Evolutionary conservation across 1,140 invertebrate species (phyloP), one percentile per base, ranked within the genome.

Genomic region (Schmidtea mediterranea): DNA sequence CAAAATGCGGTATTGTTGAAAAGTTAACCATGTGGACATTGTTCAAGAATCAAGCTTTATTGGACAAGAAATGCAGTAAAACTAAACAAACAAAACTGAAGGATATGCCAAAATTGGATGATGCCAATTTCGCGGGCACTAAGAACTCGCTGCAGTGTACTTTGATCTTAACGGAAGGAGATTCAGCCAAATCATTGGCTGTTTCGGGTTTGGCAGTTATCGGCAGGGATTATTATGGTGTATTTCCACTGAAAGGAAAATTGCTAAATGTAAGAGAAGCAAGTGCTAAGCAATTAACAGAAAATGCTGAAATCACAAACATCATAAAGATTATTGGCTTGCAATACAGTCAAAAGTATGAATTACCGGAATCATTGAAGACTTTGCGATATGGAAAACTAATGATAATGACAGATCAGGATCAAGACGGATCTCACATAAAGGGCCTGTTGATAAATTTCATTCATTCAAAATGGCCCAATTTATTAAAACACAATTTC

Each of bases 381-480:
- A 76, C 77, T 0, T 71, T 99, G 6, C 73, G 92, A 45, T 97
- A 97, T 62, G 86, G 87, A 43, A 84, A 82, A 43, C 47, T 98
- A 10, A 98, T 99, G 92, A 95, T 99, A 49, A 98, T 98, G 92
- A 90, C 90, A 52, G 92, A 98, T 94, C 92, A 98, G 69, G 89
- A 73, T 63, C 69, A 79, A 68, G 92, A 98, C 60, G 92, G 92
- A 32, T 0, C n/a, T n/a, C n/a, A n/a, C n/a, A n/a, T n/a, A n/a
- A n/a, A n/a, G n/a, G n/a, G n/a, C n/a, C n/a, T n/a, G n/a, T n/a
- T n/a, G n/a, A n/a, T n/a, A n/a, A n/a, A n/a, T n/a, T n/a, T n/a
- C n/a, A n/a, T n/a, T n/a, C 92, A 98, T 62, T 79, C 87, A 61
- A 98, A 98, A 52, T 97, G 89, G 89, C 90, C 92, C 1, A 77